Base-by-base conservation (phyloP, 30 jellyfish, hydroid and myxozoan species). In the Sanderia malayensis region DNA sequence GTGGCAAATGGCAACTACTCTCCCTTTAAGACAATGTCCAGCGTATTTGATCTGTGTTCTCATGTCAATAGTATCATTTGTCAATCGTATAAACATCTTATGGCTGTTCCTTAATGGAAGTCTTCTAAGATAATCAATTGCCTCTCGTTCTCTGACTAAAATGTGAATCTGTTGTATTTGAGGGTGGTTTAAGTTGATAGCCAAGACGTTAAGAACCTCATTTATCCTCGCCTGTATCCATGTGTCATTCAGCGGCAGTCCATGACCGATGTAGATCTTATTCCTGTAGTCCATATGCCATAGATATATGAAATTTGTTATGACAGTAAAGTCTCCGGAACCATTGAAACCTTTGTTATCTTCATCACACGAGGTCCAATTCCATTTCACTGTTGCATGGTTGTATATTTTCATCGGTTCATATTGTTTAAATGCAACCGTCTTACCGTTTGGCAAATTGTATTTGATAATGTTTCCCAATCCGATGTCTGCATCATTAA, bases 41-140 rank as follows among this genome's bases (percentile, higher is more conserved):
- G 84, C 77, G 73, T 69, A 69, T n/a, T 30, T 9, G 37, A 80
- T n/a, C 18, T 19, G 46, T 13, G 19, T 25, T 33, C 24, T 55
- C 44, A 60, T 4, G 25, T 60, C 34, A 7, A 33, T 55, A 15
- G 53, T 44, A 17, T 47, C 61, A 1, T 68, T 27, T 10, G 52
- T 62, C 22, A 67, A 26, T 2, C 31, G 80, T 13, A 80, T 29
- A 9, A 80, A 58, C 30, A 69, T 31, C 46, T 58, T 80, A 17
- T 80, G 64, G n/a, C 71, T 67, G 71, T 80, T 68, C 25, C 6
- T 72, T 22, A 80, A 66, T 22, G 61, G 58, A 19, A 68, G 84
- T 9, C 31, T 20, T 1, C 34, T 31, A 7, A 80, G 71, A 45
- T 60, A 80, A 17, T 57, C 32, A 4, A 31, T 73, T 18, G 85